Evolutionary conservation across 2,113 vertebrate species (phyloP), one percentile per base, ranked within the genome.

Genomic region (Gambusia affinis): DNA sequence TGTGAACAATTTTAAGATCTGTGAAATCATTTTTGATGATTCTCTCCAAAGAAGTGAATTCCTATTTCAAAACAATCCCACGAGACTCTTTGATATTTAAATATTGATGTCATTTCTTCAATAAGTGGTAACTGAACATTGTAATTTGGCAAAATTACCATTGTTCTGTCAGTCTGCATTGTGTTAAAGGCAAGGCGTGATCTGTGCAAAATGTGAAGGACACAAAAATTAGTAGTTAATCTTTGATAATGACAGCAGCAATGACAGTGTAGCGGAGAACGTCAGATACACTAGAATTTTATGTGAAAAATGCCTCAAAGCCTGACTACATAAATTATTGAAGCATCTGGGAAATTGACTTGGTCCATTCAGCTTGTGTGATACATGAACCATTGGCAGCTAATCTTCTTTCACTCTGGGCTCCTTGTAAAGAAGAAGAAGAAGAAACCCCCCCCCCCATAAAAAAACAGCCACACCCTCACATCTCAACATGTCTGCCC

Each of bases 271-370:
- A 69, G 75, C 51, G 73, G 33, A 70, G 72, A 57, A 54, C 72
- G 42, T 80, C 75, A 79, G 47, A 27, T 22, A 79, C 82, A 76
- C 74, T 80, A 65, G 12, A 61, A 66, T 80, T 82, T 62, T 76
- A 81, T 85, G 82, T 37, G 76, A 64, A 76, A 80, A 86, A 83
- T 0, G 62, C 76, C 81, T 89, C 82, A 84, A 72, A 87, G 76
- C 64, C 37, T 15, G 54, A 63, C 67, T 14, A 73, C 70, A 80
- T 91, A 67, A 89, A 90, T 90, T 80, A 89, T 89, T 83, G 61
- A 88, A 62, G 27, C 29, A 47, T 70, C 22, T 35, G 11, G 37
- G 74, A 81, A 84, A 86, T 73, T 60, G 60, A 73, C 65, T 84
- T 76, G 35, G 64, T 69, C 29, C 35, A 81, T 70, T 83, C 70